These are phyloP conservation scores for Drosophila parthenogenetica DNA, from an alignment of 2,888 invertebrate genomes.

Conservation along the genomic window DNA sequence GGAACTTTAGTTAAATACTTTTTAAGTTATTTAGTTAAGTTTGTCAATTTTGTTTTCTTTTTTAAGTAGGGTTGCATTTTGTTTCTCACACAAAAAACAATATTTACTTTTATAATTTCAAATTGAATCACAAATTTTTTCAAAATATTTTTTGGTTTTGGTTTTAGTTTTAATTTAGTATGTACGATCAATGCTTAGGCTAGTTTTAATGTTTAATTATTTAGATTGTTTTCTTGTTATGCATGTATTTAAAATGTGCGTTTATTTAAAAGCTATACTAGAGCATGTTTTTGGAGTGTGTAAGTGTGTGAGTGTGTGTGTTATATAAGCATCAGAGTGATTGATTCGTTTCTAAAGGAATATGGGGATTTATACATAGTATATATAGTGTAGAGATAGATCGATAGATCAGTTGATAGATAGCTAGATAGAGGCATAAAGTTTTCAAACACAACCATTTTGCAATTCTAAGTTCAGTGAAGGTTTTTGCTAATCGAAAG, in stretches of 20 bases:
- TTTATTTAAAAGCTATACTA: constrained; percentile 50
- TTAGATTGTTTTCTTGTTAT: constrained; percentile 30
- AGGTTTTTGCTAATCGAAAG: constrained; percentile 41
- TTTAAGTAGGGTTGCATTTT: constrained; percentile 24
- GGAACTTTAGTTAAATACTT: constrained; percentile 59
- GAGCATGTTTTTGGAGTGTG: constrained; percentile 20
- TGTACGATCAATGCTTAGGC: constrained; percentile 61
- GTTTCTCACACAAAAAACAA: constrained; percentile 58
- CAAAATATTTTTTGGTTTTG: constrained; percentile 51
- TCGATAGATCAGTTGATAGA: constrained; percentile 14
- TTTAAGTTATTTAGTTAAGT: constrained; percentile 58
- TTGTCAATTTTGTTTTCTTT: constrained; percentile 19
- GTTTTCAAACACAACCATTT: constrained; percentile 74
- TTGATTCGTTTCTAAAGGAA: constrained; percentile 36
- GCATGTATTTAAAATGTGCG: constrained; percentile 57
- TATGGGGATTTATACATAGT: constrained; percentile 29
- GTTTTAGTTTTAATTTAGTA: constrained; percentile 25
- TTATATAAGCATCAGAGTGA: constrained; percentile 41
- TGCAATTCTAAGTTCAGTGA: constrained; percentile 60
- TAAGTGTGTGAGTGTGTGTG: constrained; percentile 35
- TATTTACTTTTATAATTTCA: constrained; percentile 64
- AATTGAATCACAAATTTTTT: constrained; percentile 76
- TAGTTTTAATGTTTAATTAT: constrained; percentile 46
- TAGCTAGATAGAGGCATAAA: constrained; percentile 64
- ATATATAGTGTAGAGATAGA: constrained; percentile 35